Conservation (phyloP, 2,888 invertebrate genomes). For the Sturmia bella region DNA sequence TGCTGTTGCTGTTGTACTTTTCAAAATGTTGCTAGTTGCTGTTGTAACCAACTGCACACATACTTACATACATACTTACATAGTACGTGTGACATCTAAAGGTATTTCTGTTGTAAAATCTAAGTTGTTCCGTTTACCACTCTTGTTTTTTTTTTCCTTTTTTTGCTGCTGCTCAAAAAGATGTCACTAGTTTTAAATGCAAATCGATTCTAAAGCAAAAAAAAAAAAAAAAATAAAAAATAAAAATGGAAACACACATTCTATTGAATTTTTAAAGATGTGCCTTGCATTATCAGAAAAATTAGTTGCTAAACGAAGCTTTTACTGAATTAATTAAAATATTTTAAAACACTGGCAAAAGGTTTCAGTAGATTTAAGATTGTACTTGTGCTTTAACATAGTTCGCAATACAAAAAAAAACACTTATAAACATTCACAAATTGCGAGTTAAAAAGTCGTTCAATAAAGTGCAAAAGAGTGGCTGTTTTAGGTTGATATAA, state of each 20-base stretch:
- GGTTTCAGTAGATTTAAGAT: constrained; percentile 25
- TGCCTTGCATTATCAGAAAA: constrained; percentile 39
- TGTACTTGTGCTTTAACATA: background rate
- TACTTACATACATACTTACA: no score
- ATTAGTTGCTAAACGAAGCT: constrained; percentile 36
- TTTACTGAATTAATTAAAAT: constrained; percentile 56
- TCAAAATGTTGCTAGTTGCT: constrained; percentile 52
- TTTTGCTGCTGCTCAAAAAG: constrained; percentile 19
- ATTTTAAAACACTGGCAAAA: constrained; percentile 28
- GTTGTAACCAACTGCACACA: constrained; percentile 35
- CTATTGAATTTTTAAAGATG: constrained; percentile 16
- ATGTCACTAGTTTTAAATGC: constrained; percentile 61
- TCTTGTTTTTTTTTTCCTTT: background rate
- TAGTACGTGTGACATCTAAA: constrained; percentile 46
- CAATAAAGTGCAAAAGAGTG: constrained; percentile 13
- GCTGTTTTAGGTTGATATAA: background rate
- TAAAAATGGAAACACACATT: constrained; percentile 13
- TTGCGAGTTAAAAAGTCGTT: constrained; percentile 21
- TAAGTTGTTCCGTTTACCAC: constrained; percentile 24
- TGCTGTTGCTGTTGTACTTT: constrained; percentile 41
- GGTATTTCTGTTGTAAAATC: constrained; percentile 28
- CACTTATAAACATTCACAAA: constrained; percentile 20
- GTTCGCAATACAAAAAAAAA: background rate
- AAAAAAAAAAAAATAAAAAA: constrained; percentile 7
- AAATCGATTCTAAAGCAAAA: constrained; percentile 51